Base-by-base conservation (phyloP, 1,140 invertebrate species). In the Luehdorfia chinensis region DNA sequence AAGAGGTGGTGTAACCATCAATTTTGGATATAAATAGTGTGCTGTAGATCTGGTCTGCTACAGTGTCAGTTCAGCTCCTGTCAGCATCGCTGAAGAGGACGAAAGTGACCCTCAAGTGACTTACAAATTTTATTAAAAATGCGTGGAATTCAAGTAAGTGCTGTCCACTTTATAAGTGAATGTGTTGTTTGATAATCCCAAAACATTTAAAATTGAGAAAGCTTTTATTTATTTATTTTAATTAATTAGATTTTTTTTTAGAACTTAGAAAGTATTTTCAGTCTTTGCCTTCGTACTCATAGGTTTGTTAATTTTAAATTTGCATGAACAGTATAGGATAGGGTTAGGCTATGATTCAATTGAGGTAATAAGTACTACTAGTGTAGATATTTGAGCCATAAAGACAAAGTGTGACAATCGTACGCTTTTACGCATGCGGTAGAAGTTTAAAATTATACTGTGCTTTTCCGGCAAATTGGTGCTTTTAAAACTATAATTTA, bases 31-130 rank as follows among this genome's bases (percentile, higher is more conserved):
- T 81, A 84, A 81, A 76, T 75, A 73, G 34, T 50, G 68, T 55
- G 63, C 46, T 47, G 30, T 43, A 39, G 37, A 14, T 41, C 34
- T 41, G 48, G 18, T 43, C 46, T 46, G 41, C 58, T 61, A 34
- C 67, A 74, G 74, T 73, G 68, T 66, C 67, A 81, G 75, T 81
- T 78, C 75, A 23, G 39, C 54, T 79, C 67, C 71, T 77, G 75
- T 74, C 66, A 58, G 68, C 63, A 18, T 14, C 9, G 65, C 64
- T 72, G 68, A 76, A 78, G 70, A 78, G 73, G 74, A 76, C 58
- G 70, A 72, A 72, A 84, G 69, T 75, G 72, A 75, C 62, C 57
- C 33, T 39, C 31, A 47, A 48, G 52, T 55, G 47, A 41, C 18
- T n/a, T 2, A 33, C 39, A 46, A 11, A 21, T n/a, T 4, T 2